phyloP scores from a whole-genome alignment of 37 sponge, comb jelly and placozoan species.

The Haliclona indistincta region DNA sequence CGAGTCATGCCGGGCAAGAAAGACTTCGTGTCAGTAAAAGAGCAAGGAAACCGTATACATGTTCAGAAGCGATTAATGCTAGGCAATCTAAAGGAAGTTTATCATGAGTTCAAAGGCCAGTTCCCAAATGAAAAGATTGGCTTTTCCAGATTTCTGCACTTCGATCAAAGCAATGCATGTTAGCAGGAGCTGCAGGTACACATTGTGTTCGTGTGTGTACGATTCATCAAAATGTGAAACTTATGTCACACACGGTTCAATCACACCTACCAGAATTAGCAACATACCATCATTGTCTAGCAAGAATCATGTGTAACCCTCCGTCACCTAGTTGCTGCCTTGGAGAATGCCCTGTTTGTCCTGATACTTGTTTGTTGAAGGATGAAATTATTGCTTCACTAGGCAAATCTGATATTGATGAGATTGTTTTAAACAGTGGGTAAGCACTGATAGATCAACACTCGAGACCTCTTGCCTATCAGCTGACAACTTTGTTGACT shows the following conservation, averaged over 20 bases:
- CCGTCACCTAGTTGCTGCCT: conserved; percentile 22
- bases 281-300: conserved; percentile 11
- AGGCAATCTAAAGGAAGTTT: conserved; percentile 16
- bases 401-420: conserved; percentile 32
- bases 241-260: neutral
- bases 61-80: conserved; percentile 32
- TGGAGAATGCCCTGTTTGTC: conserved; percentile 16
- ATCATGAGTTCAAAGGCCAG: conserved; percentile 2
- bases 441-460: conserved; percentile 14
- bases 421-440: conserved; percentile 36
- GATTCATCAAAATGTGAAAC: conserved; percentile 32
- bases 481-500: conserved; percentile 24
- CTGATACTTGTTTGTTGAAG: conserved; percentile 5
- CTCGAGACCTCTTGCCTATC: conserved; percentile 5
- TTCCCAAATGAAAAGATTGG: conserved; percentile 16
- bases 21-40: conserved; percentile 27
- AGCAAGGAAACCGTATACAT: conserved; percentile 3
- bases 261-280: neutral
- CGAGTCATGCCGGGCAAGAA: conserved; percentile 45
- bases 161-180: conserved; percentile 15
- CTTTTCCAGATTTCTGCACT: conserved; percentile 29
- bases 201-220: conserved; percentile 41
- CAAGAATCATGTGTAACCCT: conserved; percentile 39
- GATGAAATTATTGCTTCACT: neutral
- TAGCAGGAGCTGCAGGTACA: conserved; percentile 19